A percentile compares a stretch with the other conserved stretches of the same genome.
Evolutionary conservation across 2,113 vertebrate genomes (phyloP).

Genomic region (Empidonax traillii): DNA sequence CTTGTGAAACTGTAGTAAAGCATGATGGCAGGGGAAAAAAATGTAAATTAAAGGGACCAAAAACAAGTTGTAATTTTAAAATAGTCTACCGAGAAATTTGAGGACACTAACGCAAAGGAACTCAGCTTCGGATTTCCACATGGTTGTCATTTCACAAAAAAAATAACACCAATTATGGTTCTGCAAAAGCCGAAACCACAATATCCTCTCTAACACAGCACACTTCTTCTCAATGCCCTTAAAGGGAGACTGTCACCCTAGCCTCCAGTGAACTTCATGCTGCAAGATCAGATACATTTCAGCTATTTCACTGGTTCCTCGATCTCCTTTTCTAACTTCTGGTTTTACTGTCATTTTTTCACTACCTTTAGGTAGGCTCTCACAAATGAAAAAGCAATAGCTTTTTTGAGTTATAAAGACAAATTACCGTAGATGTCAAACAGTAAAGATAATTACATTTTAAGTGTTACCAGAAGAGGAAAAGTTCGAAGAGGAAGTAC

Average conservation of each 20-base stretch:
- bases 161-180: background rate
- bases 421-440: background rate
- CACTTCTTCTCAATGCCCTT: background rate
- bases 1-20: background rate
- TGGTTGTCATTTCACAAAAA: constrained; percentile 2
- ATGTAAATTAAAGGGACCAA: background rate
- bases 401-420: background rate
- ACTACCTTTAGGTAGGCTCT: background rate
- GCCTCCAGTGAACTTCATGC: background rate
- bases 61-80: background rate
- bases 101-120: background rate
- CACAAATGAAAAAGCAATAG: background rate
- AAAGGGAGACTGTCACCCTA: background rate
- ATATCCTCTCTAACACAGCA: background rate
- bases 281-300: background rate
- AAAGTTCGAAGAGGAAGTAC: background rate
- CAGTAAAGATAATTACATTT: background rate
- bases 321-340: background rate
- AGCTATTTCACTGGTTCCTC: background rate
- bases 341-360: background rate
- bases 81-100: background rate
- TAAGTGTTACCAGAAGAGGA: background rate
- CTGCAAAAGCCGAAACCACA: background rate
- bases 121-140: background rate
- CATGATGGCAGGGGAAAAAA: background rate